These are phyloP conservation scores for Acipenser ruthenus DNA, from an alignment of 2,797 vertebrate genomes.

Conservation along the genomic window DNA sequence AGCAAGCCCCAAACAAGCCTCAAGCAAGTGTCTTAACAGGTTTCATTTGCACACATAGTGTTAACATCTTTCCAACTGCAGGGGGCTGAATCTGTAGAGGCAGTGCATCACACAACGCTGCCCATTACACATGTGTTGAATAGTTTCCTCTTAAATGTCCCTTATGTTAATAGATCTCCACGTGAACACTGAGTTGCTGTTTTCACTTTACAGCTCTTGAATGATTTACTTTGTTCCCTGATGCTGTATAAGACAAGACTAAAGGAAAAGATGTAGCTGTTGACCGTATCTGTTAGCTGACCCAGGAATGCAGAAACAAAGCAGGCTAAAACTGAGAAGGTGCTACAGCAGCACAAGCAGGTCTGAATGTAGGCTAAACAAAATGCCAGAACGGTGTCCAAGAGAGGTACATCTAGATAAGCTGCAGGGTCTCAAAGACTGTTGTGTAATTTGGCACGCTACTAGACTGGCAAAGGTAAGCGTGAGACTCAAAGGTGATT, in stretches of 20 bases:
- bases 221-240: too few species aligned
- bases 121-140: not conserved
- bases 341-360: not conserved
- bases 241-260: too few species aligned
- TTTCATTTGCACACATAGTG: too few species aligned
- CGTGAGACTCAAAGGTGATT: not conserved
- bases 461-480: not conserved
- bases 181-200: not conserved
- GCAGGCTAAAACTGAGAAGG: not conserved
- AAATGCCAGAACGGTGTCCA: conserved; percentile 1
- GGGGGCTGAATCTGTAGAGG: too few species aligned
- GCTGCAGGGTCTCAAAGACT: not conserved
- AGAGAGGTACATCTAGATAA: conserved; percentile 11
- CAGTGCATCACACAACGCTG: too few species aligned
- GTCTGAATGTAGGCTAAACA: conserved; percentile 9
- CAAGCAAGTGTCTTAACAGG: too few species aligned
- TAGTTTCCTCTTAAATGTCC: not conserved
- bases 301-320: conserved; percentile 1
- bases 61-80: too few species aligned
- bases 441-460: too few species aligned
- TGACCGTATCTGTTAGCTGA: not conserved
- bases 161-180: not conserved
- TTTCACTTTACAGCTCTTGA: too few species aligned
- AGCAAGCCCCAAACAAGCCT: too few species aligned
- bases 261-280: not conserved